Evolutionary conservation across 2,888 invertebrate species (phyloP), one percentile per base, ranked within the genome.

Genomic region (Chelonus formosanus): DNA sequence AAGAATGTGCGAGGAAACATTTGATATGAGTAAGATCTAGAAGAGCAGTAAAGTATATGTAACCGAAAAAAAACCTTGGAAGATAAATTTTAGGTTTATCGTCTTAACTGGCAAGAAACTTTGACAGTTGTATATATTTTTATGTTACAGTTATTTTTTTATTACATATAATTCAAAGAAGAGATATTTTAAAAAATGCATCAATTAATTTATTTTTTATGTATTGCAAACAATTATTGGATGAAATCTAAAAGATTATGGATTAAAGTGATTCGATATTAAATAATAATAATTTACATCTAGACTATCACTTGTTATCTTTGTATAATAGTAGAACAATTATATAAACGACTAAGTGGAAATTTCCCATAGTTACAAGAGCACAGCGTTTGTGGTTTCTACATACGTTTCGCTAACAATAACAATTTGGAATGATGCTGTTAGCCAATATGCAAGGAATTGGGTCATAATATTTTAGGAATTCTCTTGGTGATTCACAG

Each of bases 341-440:
- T 58, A 53, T 52, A 53, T 35, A 60, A 60, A 65, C 36, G 55
- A 54, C 60, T 60, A 65, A 65, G 60, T 65, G 53, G 47, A 60
- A 60, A 58, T 56, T 60, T 48, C 40, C 60, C n/a, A 40, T 32
- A 32, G 47, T 32, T 40, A 59, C 40, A 59, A 40, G 48, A 59
- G 47, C 59, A 59, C 44, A 55, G 40, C 54, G 60, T 65, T 65
- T 60, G 65, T 54, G 65, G 55, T 60, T 65, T 54, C 59, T 53
- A 54, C 47, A 36, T 54, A 59, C 35, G 60, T 53, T 59, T 65
- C 65, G 47, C 59, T 60, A 58, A 65, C 65, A 60, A 65, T 65
- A 59, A 60, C 59, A 65, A 43, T 65, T 60, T 59, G 54, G 60
- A 60, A 60, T 54, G 65, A 65, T 65, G 58, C 65, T 53, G 47